phyloP scores from a whole-genome alignment of 2,888 invertebrate genomes.

The Microplitis manilae region DNA sequence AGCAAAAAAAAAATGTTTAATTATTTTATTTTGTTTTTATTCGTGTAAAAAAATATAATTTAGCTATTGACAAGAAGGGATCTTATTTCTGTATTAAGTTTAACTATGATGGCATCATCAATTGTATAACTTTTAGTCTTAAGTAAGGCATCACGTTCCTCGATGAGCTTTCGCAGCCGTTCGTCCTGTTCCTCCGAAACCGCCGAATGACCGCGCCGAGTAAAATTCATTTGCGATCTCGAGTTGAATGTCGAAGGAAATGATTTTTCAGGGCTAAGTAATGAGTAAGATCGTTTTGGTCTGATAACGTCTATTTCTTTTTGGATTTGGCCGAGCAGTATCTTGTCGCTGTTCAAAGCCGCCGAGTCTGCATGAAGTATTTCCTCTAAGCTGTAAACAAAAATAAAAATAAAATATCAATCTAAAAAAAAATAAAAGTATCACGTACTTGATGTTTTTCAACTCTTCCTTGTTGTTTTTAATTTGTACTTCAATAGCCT shows the following conservation, averaged over 20 bases:
- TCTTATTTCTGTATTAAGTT: constrained; percentile 74
- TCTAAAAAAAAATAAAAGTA: constrained; percentile 31
- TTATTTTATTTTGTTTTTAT: background rate
- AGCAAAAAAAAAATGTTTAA: background rate
- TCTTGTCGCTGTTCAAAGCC: constrained; percentile 63
- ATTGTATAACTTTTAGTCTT: constrained; percentile 72
- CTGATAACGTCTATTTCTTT: constrained; percentile 63
- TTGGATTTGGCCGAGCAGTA: constrained; percentile 63
- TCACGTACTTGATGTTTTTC: constrained; percentile 61
- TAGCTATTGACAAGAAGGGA: constrained; percentile 58
- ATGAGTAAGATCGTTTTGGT: constrained; percentile 53
- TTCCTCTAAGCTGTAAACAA: constrained; percentile 60
- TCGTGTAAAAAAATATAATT: constrained; percentile 24
- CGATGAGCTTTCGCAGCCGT: constrained; percentile 72
- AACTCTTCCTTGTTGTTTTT: constrained; percentile 71
- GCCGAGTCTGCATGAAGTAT: constrained; percentile 62
- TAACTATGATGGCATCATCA: constrained; percentile 72
- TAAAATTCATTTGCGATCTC: constrained; percentile 50
- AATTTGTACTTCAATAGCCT: constrained; percentile 73
- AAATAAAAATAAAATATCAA: constrained; percentile 8
- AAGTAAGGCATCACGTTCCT: constrained; percentile 73
- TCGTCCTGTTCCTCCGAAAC: constrained; percentile 71
- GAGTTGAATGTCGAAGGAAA: constrained; percentile 49
- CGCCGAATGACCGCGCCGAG: constrained; percentile 42
- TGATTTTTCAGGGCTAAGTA: constrained; percentile 43